Base-by-base conservation (phyloP, 2,797 vertebrate genomes). In the Acanthurus lineatus region DNA sequence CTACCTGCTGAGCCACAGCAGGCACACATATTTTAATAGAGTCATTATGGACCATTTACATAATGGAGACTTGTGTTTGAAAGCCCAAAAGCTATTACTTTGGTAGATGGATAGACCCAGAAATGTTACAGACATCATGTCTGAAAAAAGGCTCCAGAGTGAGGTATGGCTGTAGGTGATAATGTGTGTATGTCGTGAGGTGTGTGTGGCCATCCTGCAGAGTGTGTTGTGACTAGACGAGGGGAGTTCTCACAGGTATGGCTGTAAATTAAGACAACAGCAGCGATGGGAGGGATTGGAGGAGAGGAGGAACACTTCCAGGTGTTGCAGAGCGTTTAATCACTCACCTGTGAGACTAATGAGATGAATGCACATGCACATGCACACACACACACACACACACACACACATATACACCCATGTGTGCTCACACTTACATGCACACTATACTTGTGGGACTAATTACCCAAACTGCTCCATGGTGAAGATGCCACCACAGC, bases 261-360 rank as follows among this genome's bases (percentile, higher is more conserved):
- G 89, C 74, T 82, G 59, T 86, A 75, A 86, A 93, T 91, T 79
- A 86, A 93, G 86, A 90, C 80, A 88, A 77, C 82, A 77, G 84
- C 79, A 85, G 66, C 73, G 67, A 69, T 49, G 66, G 80, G 73
- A 85, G 63, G 73, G 76, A 63, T 25, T 74, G 75, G 74, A 56
- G 60, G 76, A 77, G 64, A 73, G 81, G 83, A 82, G 85, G 69
- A 79, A 79, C 67, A 70, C 69, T 90, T 94, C 92, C 94, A 95
- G 93, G 93, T 95, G 94, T 94, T 92, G 80, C 86, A 74, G 89
- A 86, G 85, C 72, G 40, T 95, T 94, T 95, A 94, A 95, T 95
- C 93, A 94, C 89, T 93, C 91, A 94, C 92, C 92, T 93, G 88
- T 88, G 89, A 94, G 92, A 93, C 93, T 94, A 94, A 92, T 81